Percentiles rank a stretch among this genome's conserved stretches.
phyloP scores from a whole-genome alignment of 2,888 invertebrate genomes.

The Pyralis farinalis region DNA sequence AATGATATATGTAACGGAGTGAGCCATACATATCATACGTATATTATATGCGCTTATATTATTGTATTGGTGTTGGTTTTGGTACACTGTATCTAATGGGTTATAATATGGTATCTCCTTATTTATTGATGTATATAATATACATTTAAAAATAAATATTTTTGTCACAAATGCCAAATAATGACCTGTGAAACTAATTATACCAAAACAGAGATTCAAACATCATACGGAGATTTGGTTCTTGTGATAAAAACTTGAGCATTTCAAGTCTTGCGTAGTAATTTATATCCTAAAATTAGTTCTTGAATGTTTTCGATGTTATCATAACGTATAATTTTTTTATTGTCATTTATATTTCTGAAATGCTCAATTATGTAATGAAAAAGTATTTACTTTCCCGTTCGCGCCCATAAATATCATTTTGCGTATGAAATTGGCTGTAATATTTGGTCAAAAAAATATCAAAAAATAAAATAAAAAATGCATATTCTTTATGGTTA shows the following conservation, averaged over 20 bases:
- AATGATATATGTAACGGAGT: conserved; percentile 32
- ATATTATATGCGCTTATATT: conserved; percentile 49
- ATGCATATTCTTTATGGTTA: too few species aligned
- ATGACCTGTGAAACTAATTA: too few species aligned
- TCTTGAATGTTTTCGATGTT: background rate
- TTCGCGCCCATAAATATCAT: conserved; percentile 24
- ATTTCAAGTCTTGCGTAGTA: conserved; percentile 21
- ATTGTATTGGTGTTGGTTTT: conserved; percentile 42
- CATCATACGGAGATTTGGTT: too few species aligned
- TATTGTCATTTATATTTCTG: conserved; percentile 7
- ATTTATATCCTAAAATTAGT: background rate
- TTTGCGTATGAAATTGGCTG: too few species aligned
- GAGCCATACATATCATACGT: conserved; percentile 38
- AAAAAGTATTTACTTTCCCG: conserved; percentile 20
- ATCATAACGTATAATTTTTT: background rate
- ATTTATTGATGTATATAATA: conserved; percentile 19
- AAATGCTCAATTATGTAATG: conserved; percentile 21
- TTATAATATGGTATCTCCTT: conserved; percentile 31
- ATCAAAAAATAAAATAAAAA: too few species aligned
- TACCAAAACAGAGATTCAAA: too few species aligned
- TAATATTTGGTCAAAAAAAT: too few species aligned
- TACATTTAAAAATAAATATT: conserved; percentile 1
- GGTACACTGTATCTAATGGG: conserved; percentile 24
- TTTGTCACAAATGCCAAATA: conserved; percentile 1
- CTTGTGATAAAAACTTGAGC: conserved; percentile 19